Percentiles rank a stretch among this genome's conserved stretches.
These are phyloP conservation scores for Calidris pugnax DNA, from an alignment of 2,113 vertebrate species.

Conservation along the genomic window DNA sequence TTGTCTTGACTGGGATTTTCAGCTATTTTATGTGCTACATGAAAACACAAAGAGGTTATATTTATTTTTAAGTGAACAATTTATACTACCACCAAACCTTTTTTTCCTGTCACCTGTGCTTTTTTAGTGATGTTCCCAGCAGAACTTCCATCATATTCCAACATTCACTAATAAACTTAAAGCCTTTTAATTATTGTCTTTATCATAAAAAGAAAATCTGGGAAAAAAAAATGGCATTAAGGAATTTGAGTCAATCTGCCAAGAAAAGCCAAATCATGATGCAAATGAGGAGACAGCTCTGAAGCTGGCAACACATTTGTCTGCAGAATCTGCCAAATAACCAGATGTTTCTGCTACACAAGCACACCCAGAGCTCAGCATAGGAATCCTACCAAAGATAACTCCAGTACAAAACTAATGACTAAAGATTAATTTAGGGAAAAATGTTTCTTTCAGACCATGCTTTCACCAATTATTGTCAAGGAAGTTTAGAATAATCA, in stretches of 20 bases:
- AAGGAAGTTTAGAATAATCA: neutral
- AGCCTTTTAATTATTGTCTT: neutral
- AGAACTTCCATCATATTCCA: neutral
- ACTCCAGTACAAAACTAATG: neutral
- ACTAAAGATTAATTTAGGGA: neutral
- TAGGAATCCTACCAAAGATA: conserved; percentile 2
- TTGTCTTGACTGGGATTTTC: neutral
- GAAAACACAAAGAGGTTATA: neutral
- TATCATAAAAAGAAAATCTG: neutral
- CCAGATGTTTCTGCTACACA: conserved; percentile 36
- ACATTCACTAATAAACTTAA: neutral
- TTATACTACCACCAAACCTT: neutral
- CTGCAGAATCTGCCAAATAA: conserved; percentile 39
- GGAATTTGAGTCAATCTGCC: neutral
- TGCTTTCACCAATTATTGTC: neutral
- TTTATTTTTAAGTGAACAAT: neutral
- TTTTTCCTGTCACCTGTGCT: neutral
- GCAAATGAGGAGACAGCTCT: conserved; percentile 31
- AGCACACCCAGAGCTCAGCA: neutral
- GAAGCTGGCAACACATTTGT: conserved; percentile 34
- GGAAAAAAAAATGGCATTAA: neutral
- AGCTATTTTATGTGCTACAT: neutral
- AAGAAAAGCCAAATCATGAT: conserved; percentile 21
- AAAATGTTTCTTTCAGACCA: neutral
- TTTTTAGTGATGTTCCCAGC: neutral